Conservation (phyloP, 2,888 invertebrate genomes). For the Leucozona laternaria region DNA sequence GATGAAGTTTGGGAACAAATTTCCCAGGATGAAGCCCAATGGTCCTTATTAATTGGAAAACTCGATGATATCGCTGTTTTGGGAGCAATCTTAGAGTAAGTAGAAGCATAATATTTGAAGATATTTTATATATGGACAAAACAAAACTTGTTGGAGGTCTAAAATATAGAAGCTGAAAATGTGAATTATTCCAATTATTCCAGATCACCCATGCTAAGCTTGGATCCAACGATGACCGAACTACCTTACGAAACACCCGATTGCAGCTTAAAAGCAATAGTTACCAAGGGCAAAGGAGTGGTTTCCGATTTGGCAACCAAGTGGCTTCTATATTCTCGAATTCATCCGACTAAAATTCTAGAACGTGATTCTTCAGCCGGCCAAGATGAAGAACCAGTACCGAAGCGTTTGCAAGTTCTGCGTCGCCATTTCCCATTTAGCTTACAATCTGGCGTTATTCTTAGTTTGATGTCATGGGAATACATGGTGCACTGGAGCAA, state of each 20-base stretch:
- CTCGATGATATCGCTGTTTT: constrained; percentile 94
- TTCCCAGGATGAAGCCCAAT: constrained; percentile 93
- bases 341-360: constrained; percentile 87
- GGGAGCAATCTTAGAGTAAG: constrained; percentile 87
- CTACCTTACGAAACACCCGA: constrained; percentile 85
- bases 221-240: constrained; percentile 84
- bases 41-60: constrained; percentile 94
- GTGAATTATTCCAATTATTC: constrained; percentile 25
- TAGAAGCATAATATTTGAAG: neutral
- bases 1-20: constrained; percentile 91
- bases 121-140: too few relatives aligned
- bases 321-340: constrained; percentile 91
- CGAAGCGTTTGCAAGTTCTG: constrained; percentile 87
- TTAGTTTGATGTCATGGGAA: constrained; percentile 96
- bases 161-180: neutral
- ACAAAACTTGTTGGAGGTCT: too few relatives aligned
- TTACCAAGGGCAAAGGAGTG: constrained; percentile 90
- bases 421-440: constrained; percentile 94
- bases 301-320: constrained; percentile 94
- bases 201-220: constrained; percentile 79
- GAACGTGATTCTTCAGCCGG: constrained; percentile 77
- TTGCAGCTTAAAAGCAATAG: constrained; percentile 88
- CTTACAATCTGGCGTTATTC: constrained; percentile 90
- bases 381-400: constrained; percentile 83
- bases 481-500: constrained; percentile 94